Evolutionary conservation across 2,113 vertebrate species (phyloP), one percentile per base, ranked within the genome.

Genomic region (Misgurnus mizolepis): DNA sequence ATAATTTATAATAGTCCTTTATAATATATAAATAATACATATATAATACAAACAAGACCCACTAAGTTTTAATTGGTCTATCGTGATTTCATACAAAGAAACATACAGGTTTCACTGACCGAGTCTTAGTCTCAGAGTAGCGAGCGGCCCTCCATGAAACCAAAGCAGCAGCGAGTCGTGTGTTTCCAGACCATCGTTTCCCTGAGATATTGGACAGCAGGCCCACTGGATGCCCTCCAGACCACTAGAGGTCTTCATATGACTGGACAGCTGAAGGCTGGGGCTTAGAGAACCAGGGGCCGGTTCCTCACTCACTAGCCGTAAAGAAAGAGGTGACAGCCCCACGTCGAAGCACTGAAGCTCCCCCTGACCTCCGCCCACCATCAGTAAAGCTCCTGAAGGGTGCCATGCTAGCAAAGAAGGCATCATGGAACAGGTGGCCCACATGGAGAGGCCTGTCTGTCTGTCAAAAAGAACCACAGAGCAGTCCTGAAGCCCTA

Each of bases 321-420:
- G 93, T 83, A 96, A 80, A 77, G 89, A 91, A 73, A 99, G 0
- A 12, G 95, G 95, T 3, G 94, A 95, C 67, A 99, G 87, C 0
- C 95, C 95, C 0, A 91, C 91, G 89, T 99, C 97, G 85, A 98
- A 97, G 85, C 95, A 91, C 84, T 97, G 94, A 82, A 99, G 86
- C 83, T 98, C 96, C 11, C 95, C 95, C 85, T 96, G 95, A 49
- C 90, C 93, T 76, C 93, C 94, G n/a, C 94, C 95, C 15, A 89
- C 92, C 82, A 95, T 4, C 22, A 95, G 88, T 84, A 97, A 4
- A 5, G 93, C 94, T 34, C 93, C 97, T 0, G 90, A 89, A 10
- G 97, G 96, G 88, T 99, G 97, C 93, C 93, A 99, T 80, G 91
- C 90, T 4, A 96, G 82, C 10, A 94, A 84, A 4, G 87, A 81